Percentiles rank a stretch among this genome's conserved stretches.
Evolutionary conservation across 2,113 vertebrate genomes (phyloP).

Genomic region (Psilopogon haemacephalus): DNA sequence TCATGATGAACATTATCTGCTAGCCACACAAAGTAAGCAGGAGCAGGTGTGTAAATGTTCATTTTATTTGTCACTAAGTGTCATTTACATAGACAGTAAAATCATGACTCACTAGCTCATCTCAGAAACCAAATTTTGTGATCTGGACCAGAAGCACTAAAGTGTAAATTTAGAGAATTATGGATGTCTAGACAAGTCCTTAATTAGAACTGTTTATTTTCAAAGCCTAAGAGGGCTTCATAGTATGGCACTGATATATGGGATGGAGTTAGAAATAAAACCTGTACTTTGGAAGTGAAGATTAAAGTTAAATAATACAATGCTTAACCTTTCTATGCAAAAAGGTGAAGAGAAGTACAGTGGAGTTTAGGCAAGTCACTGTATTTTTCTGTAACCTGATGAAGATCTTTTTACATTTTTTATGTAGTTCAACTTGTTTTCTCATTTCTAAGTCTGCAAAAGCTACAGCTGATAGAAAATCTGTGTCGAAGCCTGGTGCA

Average conservation of each 20-base stretch:
- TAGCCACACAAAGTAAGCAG: slow-evolving; percentile 97
- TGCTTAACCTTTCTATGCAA: not conserved
- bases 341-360: not conserved
- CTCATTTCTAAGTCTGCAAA: slow-evolving; percentile 86
- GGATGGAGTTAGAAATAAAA: not conserved
- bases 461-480: slow-evolving; percentile 88
- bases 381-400: not conserved
- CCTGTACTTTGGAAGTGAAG: not conserved
- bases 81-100: not conserved
- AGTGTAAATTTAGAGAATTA: not conserved
- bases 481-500: slow-evolving; percentile 81
- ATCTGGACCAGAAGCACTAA: not conserved
- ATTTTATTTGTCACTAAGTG: not conserved
- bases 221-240: not conserved
- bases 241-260: not conserved
- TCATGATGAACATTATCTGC: slow-evolving; percentile 94
- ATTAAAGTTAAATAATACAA: not conserved
- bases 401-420: not conserved
- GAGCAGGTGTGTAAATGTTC: slow-evolving; percentile 83
- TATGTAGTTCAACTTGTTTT: not conserved
- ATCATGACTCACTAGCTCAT: not conserved
- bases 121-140: not conserved
- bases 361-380: not conserved
- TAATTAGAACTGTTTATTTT: not conserved
- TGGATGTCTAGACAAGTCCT: not conserved